Evolutionary conservation across 2,797 vertebrate species (phyloP).

Genomic region (Glyptemys insculpta): DNA sequence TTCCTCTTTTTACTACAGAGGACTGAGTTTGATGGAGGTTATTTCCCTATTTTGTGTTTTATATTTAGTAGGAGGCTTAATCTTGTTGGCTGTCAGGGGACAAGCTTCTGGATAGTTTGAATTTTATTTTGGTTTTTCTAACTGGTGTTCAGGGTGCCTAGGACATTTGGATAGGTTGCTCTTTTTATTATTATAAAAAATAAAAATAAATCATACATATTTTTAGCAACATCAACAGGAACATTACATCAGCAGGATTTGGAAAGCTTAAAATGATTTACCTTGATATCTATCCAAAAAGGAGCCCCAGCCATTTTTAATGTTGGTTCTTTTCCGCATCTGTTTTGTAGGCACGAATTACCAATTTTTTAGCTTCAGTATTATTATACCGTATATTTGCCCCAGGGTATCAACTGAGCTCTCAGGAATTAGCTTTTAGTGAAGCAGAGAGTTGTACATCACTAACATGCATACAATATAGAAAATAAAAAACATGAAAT

Average conservation of each 20-base stretch:
- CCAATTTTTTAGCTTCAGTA: background rate
- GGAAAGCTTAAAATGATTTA: background rate
- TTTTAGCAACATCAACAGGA: background rate
- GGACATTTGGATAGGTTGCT: background rate
- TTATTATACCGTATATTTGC: conserved; percentile 19
- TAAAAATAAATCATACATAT: background rate
- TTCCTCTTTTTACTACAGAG: background rate
- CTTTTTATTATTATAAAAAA: background rate
- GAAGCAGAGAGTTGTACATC: background rate
- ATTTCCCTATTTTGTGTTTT: background rate
- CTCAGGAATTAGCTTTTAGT: conserved; percentile 23
- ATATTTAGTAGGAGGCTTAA: background rate
- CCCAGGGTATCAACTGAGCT: conserved; percentile 30
- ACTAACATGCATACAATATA: background rate
- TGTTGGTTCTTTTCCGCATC: background rate
- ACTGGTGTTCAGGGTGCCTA: background rate
- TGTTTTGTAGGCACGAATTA: conserved; percentile 38
- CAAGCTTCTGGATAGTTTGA: background rate
- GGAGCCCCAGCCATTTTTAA: background rate
- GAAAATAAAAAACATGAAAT: conserved; percentile 14
- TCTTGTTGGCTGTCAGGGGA: background rate
- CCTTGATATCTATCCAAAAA: background rate
- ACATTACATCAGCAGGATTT: background rate
- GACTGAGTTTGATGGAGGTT: background rate
- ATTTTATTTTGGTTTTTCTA: background rate